Base-by-base conservation (phyloP, 2,888 invertebrate species). In the Augiades crinisus region DNA sequence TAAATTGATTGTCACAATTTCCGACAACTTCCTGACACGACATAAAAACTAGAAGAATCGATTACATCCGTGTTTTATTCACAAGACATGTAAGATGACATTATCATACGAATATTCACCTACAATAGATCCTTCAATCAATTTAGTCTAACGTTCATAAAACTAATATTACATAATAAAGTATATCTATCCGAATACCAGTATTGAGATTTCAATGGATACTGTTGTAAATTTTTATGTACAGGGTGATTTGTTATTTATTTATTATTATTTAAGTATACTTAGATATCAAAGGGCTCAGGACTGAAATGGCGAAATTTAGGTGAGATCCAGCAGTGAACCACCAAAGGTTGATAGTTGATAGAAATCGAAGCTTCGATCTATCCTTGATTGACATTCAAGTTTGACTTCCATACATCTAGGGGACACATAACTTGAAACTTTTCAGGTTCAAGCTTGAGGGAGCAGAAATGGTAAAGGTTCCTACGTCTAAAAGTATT, bases 121-220 rank as follows among this genome's bases (percentile, higher is more conserved):
- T 21, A 44, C 44, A 33, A 44, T 44, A 22, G 44, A 21, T 44
- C 21, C 44, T 44, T 33, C 31, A 44, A 44, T 31, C 31, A 22
- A 34, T 34, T 17, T 16, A 34, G 43, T 36, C 36, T 10, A 50
- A 34, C 46, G 33, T 46, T 58, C 46, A 49, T 52, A 54, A 58
- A 30, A 53, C 16, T 21, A 33, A 45, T 37, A 55, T 60, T 60
- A 47, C 45, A 46, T 59, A 62, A 62, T 53, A 14, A 34, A n/a
- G n/a, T 54, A 49, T 54, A 5, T 36, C n/a, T 14, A 13, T 44
- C 21, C 21, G 33, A 31, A 21, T 27, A 41, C 16, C 10, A 16
- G 10, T 30, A 30, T 12, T 10, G 12, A 30, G 30, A 30, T 10
- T 30, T 30, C 30, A 30, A 30, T 10, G 16, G 14, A 41, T 41